phyloP scores from a whole-genome alignment of 2,113 vertebrate genomes.

The Phrynosoma platyrhinos region DNA sequence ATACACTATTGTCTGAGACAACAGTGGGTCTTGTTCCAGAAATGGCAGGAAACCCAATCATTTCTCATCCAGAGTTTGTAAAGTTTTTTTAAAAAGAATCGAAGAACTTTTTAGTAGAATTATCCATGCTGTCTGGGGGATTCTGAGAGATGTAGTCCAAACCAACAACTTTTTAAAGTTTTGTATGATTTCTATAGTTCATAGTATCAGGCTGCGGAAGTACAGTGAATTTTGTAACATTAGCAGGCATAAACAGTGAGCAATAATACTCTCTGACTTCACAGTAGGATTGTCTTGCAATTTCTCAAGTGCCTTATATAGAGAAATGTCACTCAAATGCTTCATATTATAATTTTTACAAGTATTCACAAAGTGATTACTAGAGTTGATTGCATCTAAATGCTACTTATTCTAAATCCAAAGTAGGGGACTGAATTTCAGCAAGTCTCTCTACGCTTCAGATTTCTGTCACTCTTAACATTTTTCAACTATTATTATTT shows the following conservation, averaged over 20 bases:
- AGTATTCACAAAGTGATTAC: constrained; percentile 2
- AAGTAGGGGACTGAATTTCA: constrained; percentile 1
- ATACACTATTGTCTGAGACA: not conserved
- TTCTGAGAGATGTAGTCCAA: no score
- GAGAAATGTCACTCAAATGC: not conserved
- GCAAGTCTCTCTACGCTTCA: not conserved
- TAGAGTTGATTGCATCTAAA: constrained; percentile 2
- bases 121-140: no score
- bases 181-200: not conserved
- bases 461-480: not conserved
- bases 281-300: not conserved
- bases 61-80: no score
- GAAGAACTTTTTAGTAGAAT: no score
- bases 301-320: not conserved
- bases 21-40: not conserved
- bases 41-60: not conserved
- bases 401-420: constrained; percentile 17
- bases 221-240: not conserved
- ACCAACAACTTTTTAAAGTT: no score
- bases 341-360: constrained; percentile 2
- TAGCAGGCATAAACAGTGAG: not conserved
- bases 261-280: not conserved
- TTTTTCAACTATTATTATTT: not conserved
- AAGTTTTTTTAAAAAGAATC: no score
- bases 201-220: not conserved